Conservation (phyloP, 2,888 invertebrate species). For the Perizoma affinitatum region DNA sequence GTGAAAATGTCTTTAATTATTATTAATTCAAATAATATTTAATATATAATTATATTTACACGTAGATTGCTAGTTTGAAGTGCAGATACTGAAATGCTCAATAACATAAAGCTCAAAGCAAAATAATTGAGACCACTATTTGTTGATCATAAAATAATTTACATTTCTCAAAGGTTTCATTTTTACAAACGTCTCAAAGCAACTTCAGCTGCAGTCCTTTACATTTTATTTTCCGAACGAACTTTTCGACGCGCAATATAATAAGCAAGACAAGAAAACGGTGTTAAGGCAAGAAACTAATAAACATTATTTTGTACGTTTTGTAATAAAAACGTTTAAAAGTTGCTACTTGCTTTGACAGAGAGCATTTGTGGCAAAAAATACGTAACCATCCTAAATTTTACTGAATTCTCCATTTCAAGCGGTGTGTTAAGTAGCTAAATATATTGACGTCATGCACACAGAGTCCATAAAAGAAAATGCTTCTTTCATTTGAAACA, state of each 20-base stretch:
- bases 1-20: too few relatives aligned
- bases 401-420: too few relatives aligned
- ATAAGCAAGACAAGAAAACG: slow-evolving; percentile 35
- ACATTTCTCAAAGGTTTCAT: slow-evolving; percentile 22
- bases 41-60: too few relatives aligned
- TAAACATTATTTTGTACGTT: slow-evolving; percentile 43
- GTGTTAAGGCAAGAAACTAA: slow-evolving; percentile 36
- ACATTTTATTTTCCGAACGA: slow-evolving; percentile 27
- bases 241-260: slow-evolving; percentile 34
- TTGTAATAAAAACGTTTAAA: slow-evolving; percentile 37
- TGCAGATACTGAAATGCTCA: too few relatives aligned
- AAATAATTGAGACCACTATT: slow-evolving; percentile 8
- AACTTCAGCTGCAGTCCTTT: slow-evolving; percentile 17
- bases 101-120: background rate
- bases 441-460: too few relatives aligned
- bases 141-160: slow-evolving; percentile 18
- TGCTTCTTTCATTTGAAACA: too few relatives aligned
- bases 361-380: background rate
- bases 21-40: too few relatives aligned
- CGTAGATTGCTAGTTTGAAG: too few relatives aligned
- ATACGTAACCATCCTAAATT: too few relatives aligned
- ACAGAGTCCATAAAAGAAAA: too few relatives aligned
- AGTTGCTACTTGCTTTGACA: slow-evolving; percentile 7
- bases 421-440: too few relatives aligned
- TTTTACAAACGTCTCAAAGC: slow-evolving; percentile 21